phyloP scores from a whole-genome alignment of 2,888 invertebrate species.

The Hydrotaea diabolus region DNA sequence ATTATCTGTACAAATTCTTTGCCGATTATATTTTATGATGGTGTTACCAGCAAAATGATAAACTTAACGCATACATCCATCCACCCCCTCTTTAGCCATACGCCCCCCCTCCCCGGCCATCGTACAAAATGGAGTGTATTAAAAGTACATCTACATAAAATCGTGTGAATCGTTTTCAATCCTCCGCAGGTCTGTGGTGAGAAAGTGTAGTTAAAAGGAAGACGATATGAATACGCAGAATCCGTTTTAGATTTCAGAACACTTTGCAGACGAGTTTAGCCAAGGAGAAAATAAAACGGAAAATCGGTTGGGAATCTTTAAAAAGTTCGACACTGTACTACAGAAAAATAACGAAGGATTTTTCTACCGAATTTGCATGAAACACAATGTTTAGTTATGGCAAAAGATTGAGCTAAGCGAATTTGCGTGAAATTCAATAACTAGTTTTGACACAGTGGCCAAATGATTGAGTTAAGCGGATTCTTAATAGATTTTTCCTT shows the following conservation, averaged over 20 bases:
- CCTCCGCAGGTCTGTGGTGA: neutral
- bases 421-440: no score
- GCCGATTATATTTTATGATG: conserved; percentile 32
- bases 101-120: neutral
- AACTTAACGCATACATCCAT: conserved; percentile 4
- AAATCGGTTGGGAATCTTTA: neutral
- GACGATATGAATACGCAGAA: conserved; percentile 9
- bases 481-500: no score
- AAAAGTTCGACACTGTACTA: no score
- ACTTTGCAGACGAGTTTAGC: neutral
- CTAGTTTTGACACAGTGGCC: no score
- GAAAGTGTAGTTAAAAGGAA: neutral
- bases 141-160: conserved; percentile 13
- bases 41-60: conserved; percentile 27
- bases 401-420: no score
- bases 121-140: conserved; percentile 20
- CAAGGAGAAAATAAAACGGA: neutral
- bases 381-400: neutral
- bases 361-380: no score
- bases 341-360: no score
- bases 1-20: neutral
- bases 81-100: neutral
- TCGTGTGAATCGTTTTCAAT: conserved; percentile 25
- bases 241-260: neutral
- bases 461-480: no score